Base-by-base conservation (phyloP, 37 sponge, comb jelly and placozoan species). In the Eunapius fragilis region DNA sequence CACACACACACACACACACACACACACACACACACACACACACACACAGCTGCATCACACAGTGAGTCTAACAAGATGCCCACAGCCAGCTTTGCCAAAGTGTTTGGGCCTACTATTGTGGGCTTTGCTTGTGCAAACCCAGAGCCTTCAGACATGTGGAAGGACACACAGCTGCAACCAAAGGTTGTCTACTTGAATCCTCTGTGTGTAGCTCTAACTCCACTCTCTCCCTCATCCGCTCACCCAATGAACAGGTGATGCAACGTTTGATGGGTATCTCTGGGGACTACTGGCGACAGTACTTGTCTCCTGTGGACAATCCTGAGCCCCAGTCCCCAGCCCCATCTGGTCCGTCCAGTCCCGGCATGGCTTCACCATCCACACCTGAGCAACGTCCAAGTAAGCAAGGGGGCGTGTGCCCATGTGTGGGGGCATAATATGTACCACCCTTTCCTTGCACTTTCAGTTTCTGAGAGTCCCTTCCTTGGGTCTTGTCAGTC, bases 41-140 rank as follows among this genome's bases (percentile, higher is more conserved):
- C n/a, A n/a, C n/a, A n/a, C n/a, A n/a, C n/a, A n/a, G 95, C 94
- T 12, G 89, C 95, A 3, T 74, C 78, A 0, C 70, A 92, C 80
- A 76, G 87, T 58, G 87, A 90, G 36, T 80, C 88, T 33, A 94
- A 93, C 92, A 94, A 94, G 88, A 98, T 98, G 98, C 84, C 94
- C n/a, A 30, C 71, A 11, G 80, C 78, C 36, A 95, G 87, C 75
- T 88, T 98, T 27, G 94, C 96, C 58, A 86, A 90, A 68, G 91
- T 98, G 35, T 93, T 98, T 81, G 98, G 92, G 3, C 98, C 98
- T 0, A 98, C 94, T 26, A 74, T 98, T 2, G 94, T 98, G 0
- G 98, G 93, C 37, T 84, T 92, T 76, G 82, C 85, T 3, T 78
- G 76, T 22, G 77, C 91, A 26, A 88, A 94, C 17, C 92, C 98